Evolutionary conservation across 1,140 invertebrate species (phyloP), one percentile per base, ranked within the genome.

Genomic region (Drosophila pseudoobscura): DNA sequence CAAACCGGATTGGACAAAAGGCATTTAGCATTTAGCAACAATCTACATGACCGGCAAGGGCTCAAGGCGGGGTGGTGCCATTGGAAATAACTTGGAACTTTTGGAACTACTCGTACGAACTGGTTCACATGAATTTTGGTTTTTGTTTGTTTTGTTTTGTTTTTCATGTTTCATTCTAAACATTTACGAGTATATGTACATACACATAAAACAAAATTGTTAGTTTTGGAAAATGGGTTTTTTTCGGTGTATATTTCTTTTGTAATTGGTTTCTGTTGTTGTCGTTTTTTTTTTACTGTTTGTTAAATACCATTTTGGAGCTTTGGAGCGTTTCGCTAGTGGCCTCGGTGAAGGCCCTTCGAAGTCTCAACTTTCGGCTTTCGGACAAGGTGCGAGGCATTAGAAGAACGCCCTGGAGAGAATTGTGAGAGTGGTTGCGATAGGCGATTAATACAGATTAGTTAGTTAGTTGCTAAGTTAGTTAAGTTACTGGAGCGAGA

Each of bases 321-420:
- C 96, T 95, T 94, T 94, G 95, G 92, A 97, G 95, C 90, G 96
- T 96, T 93, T 97, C 96, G 92, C 95, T 95, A 85, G 96, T 96
- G 88, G 96, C 96, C 92, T 97, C 96, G 91, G 96, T 97, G 93
- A 96, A 96, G 84, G 96, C 96, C 90, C 96, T 94, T 91, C 96
- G 94, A 92, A 97, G 94, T 90, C 95, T 94, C 89, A 95, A 94
- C 80, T 96, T 94, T 89, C 96, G 94, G 88, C 95, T 94, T 94
- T 97, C 96, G 92, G 96, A 95, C 94, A 97, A 94, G 89, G 96
- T 96, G 93, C 95, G 95, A 91, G 96, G 96, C 93, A 96, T 96
- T 93, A 96, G 95, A 92, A 97, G 95, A 93, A 97, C 94, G 82
- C 96, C 95, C 95, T 96, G 95, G 89, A 84, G 85, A 83, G 75